Evolutionary conservation across 2,113 vertebrate species (phyloP).

Genomic region (Burhinus oedicnemus): DNA sequence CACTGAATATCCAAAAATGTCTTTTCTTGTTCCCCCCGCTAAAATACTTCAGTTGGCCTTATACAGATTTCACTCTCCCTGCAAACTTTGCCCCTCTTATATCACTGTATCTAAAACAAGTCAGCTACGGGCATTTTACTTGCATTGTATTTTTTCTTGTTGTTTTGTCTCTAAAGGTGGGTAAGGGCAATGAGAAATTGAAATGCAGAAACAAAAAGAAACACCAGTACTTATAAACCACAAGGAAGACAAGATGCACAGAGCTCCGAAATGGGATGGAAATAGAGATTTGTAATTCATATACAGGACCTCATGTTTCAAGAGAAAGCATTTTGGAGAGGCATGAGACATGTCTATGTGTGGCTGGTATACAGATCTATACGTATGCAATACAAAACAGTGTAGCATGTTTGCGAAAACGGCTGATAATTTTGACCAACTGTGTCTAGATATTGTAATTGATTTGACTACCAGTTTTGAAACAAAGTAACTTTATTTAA

Average conservation of each 20-base stretch:
- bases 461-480: not conserved
- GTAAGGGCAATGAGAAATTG: not conserved
- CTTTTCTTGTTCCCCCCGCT: fast-evolving
- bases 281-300: not conserved
- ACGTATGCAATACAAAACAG: not conserved
- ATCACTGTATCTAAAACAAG: not conserved
- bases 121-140: not conserved
- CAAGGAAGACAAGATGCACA: not conserved
- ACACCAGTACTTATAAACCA: not conserved
- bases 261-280: not conserved
- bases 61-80: not conserved
- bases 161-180: not conserved
- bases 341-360: not conserved
- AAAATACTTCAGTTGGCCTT: not conserved
- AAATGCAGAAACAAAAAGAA: not conserved
- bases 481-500: not conserved
- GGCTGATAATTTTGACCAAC: not conserved
- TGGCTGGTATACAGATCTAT: not conserved
- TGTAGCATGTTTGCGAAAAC: not conserved
- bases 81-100: not conserved
- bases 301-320: not conserved
- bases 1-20: not conserved
- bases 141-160: fast-evolving
- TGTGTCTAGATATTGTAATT: not conserved
- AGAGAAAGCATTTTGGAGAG: not conserved